Evolutionary conservation across 1,140 invertebrate species (phyloP).

Genomic region (Drosophila miranda): DNA sequence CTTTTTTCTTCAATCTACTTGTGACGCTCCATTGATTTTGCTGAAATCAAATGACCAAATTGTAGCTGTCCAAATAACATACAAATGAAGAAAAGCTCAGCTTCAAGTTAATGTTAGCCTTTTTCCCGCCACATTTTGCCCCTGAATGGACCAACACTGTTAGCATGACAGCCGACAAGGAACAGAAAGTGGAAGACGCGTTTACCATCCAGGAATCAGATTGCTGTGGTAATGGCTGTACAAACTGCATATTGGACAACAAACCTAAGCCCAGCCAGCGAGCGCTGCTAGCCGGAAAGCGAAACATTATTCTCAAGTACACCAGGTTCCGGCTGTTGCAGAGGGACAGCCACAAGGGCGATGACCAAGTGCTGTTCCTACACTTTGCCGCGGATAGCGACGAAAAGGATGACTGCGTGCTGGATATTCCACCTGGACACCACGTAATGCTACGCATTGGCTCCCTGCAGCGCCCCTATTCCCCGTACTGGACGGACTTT

Average conservation of each 20-base stretch:
- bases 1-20: too few species aligned
- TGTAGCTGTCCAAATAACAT: too few species aligned
- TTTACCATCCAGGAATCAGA: slow-evolving; percentile 36
- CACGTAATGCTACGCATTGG: slow-evolving; percentile 71
- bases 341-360: slow-evolving; percentile 15
- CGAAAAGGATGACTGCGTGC: slow-evolving; percentile 27
- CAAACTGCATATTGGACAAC: slow-evolving; percentile 75
- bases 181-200: slow-evolving; percentile 17
- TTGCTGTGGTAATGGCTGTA: slow-evolving; percentile 79
- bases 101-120: too few species aligned
- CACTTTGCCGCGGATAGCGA: slow-evolving; percentile 39
- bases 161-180: too few species aligned
- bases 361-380: slow-evolving; percentile 48
- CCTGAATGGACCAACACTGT: too few species aligned
- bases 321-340: slow-evolving; percentile 48
- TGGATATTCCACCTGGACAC: slow-evolving; percentile 71
- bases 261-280: slow-evolving; percentile 44
- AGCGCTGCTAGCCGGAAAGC: slow-evolving; percentile 52
- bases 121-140: too few species aligned
- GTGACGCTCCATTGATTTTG: too few species aligned
- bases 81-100: too few species aligned
- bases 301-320: slow-evolving; percentile 59
- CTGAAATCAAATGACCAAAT: too few species aligned
- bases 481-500: slow-evolving; percentile 71
- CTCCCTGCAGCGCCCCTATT: slow-evolving; percentile 64